Base-by-base conservation (phyloP, 2,797 vertebrate species). In the Diplodus sargus region DNA sequence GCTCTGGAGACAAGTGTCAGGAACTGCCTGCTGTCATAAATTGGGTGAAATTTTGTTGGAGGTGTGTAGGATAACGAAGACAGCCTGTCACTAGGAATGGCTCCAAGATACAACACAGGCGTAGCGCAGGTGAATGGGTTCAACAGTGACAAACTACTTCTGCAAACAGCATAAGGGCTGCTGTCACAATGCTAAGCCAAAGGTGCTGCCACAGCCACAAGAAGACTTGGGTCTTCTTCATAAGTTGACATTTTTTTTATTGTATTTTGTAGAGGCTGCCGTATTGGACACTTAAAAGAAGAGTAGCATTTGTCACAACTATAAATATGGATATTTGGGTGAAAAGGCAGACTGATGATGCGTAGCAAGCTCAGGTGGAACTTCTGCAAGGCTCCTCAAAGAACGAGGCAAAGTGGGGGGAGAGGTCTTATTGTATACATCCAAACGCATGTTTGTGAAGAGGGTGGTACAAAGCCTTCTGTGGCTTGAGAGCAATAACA, bases 11-110 rank as follows among this genome's bases (percentile, higher is more conserved):
- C 81, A 70, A 88, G 73, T 89, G 90, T 89, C 91, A 91, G 78
- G 79, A 89, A 89, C 10, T 65, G 83, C 83, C 78, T 84, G 86
- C 87, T 90, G 87, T 90, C 93, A 92, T 76, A 90, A 84, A 90
- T 79, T 79, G 76, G 73, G 62, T 61, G 66, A 62, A 82, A 76
- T 88, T 39, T 72, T 58, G 64, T 87, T 28, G 52, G 42, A 87
- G 82, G 76, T 82, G 74, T 83, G 84, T 52, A 67, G 74, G 81
- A 89, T 91, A 93, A 94, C 60, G 69, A 93, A 93, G 87, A 86
- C 82, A 77, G 71, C 70, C 86, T 87, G 85, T 92, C 92, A 90
- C 70, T 61, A 70, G 78, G 68, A 78, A 85, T 47, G 75, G 76
- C 86, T 93, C 73, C 22, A 13, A 83, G 76, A 80, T 66, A 79